Percentiles rank a stretch among this genome's conserved stretches.
phyloP scores from a whole-genome alignment of 2,113 vertebrate species.

The Pachypanchax playfairii region DNA sequence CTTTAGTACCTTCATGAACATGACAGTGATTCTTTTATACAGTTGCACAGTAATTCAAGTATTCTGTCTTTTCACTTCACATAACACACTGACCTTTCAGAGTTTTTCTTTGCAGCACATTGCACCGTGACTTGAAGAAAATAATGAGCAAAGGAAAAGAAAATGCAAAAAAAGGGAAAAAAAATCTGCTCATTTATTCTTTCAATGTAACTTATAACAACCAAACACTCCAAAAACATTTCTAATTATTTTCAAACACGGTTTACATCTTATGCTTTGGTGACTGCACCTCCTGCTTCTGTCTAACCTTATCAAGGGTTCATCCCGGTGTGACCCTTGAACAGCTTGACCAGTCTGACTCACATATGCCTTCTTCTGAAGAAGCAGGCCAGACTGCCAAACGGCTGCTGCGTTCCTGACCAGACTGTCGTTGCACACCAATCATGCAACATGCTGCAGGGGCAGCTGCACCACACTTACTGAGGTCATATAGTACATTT shows the following conservation, averaged over 20 bases:
- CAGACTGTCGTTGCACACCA: conserved; percentile 47
- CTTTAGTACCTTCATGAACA: neutral
- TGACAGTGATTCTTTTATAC: neutral
- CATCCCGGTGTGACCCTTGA: conserved; percentile 61
- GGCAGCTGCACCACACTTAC: conserved; percentile 45
- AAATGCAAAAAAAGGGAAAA: neutral
- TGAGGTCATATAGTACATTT: conserved; percentile 51
- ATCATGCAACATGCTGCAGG: conserved; percentile 70
- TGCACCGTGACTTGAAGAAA: neutral
- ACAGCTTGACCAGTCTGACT: conserved; percentile 67
- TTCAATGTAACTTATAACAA: neutral
- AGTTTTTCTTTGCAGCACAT: neutral
- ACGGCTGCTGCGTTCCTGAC: conserved; percentile 75
- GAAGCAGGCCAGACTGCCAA: conserved; percentile 62
- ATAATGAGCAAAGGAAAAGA: neutral
- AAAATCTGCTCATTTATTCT: neutral
- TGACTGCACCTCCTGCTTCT: conserved; percentile 29
- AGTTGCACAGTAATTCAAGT: neutral
- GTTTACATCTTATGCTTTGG: conserved; percentile 18
- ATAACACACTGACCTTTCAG: conserved; percentile 1
- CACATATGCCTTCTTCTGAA: conserved; percentile 64
- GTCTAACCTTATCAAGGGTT: conserved; percentile 57
- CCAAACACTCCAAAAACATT: conserved; percentile 15
- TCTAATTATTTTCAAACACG: conserved; percentile 42
- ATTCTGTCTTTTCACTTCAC: neutral